A percentile compares a stretch with the other conserved stretches of the same genome.
phyloP scores from a whole-genome alignment of 2,113 vertebrate species.

The Crocuta crocuta region DNA sequence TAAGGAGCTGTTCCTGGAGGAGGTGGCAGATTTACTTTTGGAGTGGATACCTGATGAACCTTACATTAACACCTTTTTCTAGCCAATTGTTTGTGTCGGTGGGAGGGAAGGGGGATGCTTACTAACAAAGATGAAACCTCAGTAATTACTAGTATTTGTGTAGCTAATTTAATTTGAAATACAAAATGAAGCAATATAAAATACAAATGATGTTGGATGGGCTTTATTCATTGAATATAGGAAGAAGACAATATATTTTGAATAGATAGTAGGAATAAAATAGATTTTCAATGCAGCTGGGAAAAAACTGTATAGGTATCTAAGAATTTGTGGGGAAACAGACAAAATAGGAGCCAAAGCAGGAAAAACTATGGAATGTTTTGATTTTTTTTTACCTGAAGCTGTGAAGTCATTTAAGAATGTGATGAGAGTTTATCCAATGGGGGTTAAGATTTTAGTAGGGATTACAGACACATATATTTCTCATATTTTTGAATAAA shows the following conservation, averaged over 20 bases:
- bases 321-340: neutral
- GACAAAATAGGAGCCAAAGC: neutral
- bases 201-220: neutral
- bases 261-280: neutral
- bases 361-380: neutral
- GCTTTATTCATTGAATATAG: neutral
- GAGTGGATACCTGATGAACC: neutral
- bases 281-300: neutral
- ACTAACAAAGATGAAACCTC: neutral
- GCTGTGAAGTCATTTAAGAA: neutral
- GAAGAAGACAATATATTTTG: neutral
- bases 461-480: neutral
- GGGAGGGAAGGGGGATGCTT: neutral
- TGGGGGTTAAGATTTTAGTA: neutral
- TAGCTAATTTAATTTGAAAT: neutral
- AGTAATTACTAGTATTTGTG: neutral
- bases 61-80: neutral
- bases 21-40: neutral
- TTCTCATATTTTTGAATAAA: neutral
- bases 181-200: neutral
- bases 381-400: neutral
- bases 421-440: neutral
- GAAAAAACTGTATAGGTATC: neutral
- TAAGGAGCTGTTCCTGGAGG: neutral
- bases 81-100: neutral